phyloP scores from a whole-genome alignment of 2,888 invertebrate genomes.

The Drosophila pseudotakahashii region DNA sequence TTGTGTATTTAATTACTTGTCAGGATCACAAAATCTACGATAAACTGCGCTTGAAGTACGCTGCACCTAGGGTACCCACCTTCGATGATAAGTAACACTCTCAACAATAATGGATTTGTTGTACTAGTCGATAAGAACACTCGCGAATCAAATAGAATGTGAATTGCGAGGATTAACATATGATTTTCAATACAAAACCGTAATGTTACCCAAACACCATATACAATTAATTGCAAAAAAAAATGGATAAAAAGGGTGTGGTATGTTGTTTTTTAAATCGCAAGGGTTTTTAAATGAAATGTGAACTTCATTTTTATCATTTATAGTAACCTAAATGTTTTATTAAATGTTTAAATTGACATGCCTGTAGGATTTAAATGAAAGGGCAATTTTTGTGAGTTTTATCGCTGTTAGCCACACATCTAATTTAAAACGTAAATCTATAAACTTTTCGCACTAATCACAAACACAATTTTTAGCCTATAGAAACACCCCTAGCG shows the following conservation, averaged over 20 bases:
- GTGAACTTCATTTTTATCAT: no score
- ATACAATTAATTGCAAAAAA: background rate
- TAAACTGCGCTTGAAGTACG: constrained; percentile 89
- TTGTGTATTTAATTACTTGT: background rate
- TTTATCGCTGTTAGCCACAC: background rate
- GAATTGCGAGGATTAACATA: constrained; percentile 2
- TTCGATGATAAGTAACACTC: constrained; percentile 52
- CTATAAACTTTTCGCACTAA: background rate
- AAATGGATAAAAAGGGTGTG: background rate
- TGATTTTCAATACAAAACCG: constrained; percentile 11
- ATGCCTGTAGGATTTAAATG: background rate
- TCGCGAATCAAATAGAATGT: background rate
- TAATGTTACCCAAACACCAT: constrained; percentile 20
- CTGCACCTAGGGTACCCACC: constrained; percentile 80
- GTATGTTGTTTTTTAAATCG: background rate
- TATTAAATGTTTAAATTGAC: background rate
- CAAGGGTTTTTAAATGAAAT: no score
- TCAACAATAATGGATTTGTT: constrained; percentile 42
- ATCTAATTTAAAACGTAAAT: constrained; percentile 12
- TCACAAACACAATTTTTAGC: background rate
- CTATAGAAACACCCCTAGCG: constrained; percentile 25
- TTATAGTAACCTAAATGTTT: background rate
- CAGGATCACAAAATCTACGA: constrained; percentile 91
- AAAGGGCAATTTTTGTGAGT: background rate
- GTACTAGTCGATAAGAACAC: constrained; percentile 50